Evolutionary conservation across 2,113 vertebrate genomes (phyloP), one percentile per base, ranked within the genome.

Genomic region (Plestiodon gilberti): DNA sequence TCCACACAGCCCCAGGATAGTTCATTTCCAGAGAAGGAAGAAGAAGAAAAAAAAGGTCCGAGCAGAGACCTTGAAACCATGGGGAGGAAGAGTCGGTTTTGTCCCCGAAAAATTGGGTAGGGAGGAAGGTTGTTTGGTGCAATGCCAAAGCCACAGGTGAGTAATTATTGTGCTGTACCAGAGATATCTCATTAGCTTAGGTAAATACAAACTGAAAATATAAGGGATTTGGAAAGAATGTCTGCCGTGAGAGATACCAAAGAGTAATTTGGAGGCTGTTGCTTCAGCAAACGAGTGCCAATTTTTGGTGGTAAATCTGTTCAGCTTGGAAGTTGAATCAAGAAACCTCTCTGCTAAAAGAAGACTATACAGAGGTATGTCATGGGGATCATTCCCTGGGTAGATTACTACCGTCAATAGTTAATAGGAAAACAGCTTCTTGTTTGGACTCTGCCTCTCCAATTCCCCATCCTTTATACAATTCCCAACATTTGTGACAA

Each of bases 111-210:
- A 33, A 67, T 43, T 59, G 61, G 48, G 61, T 69, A 84, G 82
- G 38, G 78, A 38, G 48, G n/a, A 40, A 80, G 82, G 70, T 84
- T 65, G 77, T 25, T 84, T 84, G 70, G 77, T 33, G 15, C 33
- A 17, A 55, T 65, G 61, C 76, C 77, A 75, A 80, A 81, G 78
- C 78, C 85, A 87, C 85, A 87, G 85, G 78, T 87, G 85, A 88
- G 87, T 59, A 73, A 83, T 84, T 57, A 65, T 83, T 88, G 82
- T 71, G 57, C 70, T 83, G 9, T 73, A 6, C 35, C 0, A 1
- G 43, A n/a, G 15, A 74, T 82, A 35, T 43, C 6, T 0, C 43
- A 82, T 81, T 35, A 28, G 73, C 81, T 71, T n/a, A 20, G 75
- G 84, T 30, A 35, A n/a, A 80, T 33, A 9, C 0, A 48, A 1